Conservation (phyloP, 2,888 invertebrate species). For the Nezara viridula region DNA sequence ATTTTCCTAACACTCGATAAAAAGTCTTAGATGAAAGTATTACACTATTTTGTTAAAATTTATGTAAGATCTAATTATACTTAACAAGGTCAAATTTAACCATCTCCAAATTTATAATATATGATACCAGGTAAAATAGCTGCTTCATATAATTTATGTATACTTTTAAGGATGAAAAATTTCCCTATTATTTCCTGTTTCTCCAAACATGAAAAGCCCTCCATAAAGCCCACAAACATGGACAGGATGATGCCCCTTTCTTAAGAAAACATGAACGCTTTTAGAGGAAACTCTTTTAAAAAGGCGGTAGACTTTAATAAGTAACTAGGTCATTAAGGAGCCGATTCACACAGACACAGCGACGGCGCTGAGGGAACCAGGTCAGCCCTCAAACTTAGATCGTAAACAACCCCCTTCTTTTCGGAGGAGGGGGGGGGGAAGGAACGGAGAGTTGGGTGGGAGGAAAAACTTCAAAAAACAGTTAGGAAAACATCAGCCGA, state of each 20-base stretch:
- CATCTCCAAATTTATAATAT: no score
- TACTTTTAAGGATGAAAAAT: not conserved
- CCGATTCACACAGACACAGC: conserved; percentile 7
- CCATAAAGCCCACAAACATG: not conserved
- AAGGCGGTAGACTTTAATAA: conserved; percentile 47
- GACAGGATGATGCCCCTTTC: not conserved
- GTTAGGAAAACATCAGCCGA: not conserved
- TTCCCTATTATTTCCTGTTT: not conserved
- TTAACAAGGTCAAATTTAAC: no score
- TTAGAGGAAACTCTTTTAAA: conserved; percentile 37
- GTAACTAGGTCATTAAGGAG: conserved; percentile 32
- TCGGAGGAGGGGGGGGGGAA: not conserved
- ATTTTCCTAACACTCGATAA: no score
- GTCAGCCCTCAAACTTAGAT: not conserved
- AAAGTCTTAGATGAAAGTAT: no score
- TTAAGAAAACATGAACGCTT: conserved; percentile 47
- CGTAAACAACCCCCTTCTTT: not conserved
- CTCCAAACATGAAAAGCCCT: not conserved
- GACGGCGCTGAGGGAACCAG: not conserved
- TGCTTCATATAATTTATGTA: not conserved
- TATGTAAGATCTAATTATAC: no score
- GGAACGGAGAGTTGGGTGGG: no score
- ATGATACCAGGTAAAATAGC: no score
- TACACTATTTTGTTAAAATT: no score
- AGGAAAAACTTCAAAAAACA: not conserved